Conservation (phyloP, 2,888 invertebrate genomes). For the Idaea biselata region DNA sequence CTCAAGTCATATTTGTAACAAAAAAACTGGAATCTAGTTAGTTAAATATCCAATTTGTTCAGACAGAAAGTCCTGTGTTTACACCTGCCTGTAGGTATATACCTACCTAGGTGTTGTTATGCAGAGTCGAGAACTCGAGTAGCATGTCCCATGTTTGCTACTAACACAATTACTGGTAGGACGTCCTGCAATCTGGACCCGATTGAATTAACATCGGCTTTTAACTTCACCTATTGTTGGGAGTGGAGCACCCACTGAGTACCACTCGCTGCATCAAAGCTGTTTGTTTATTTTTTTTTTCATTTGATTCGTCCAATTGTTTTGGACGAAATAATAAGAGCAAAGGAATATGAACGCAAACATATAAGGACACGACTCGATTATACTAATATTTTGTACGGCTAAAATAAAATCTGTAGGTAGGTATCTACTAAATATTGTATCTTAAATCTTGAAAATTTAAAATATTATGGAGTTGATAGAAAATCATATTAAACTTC, state of each 20-base stretch:
- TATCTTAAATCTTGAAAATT: too few relatives aligned
- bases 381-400: too few relatives aligned
- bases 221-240: conserved; percentile 60
- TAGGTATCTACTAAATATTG: too few relatives aligned
- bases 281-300: neutral
- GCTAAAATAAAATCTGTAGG: too few relatives aligned
- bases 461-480: neutral
- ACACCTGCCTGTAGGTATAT: neutral
- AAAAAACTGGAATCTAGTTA: conserved; percentile 17
- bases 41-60: conserved; percentile 8
- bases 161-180: conserved; percentile 66
- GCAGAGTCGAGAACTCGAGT: conserved; percentile 10
- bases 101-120: neutral
- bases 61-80: neutral
- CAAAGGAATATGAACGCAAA: neutral
- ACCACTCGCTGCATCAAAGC: neutral
- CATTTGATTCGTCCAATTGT: neutral
- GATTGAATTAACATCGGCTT: conserved; percentile 76
- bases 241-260: conserved; percentile 10
- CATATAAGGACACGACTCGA: neutral
- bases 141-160: conserved; percentile 41
- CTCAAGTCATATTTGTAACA: conserved; percentile 11
- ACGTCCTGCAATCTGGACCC: conserved; percentile 72
- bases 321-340: neutral
- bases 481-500: neutral